Conservation (phyloP, 1,140 invertebrate species). For the Cherax quadricarinatus region DNA sequence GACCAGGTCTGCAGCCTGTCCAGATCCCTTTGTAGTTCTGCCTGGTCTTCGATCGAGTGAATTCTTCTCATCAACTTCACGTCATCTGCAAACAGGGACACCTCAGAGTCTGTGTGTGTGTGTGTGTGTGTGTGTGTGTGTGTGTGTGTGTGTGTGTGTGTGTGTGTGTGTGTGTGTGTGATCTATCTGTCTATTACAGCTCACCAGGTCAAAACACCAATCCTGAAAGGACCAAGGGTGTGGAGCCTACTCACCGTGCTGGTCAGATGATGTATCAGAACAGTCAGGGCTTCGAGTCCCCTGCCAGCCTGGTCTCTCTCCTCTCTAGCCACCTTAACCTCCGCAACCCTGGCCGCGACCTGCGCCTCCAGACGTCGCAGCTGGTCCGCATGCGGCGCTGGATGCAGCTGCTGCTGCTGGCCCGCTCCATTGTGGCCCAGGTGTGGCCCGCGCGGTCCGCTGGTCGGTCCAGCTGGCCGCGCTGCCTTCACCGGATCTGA, state of each 20-base stretch:
- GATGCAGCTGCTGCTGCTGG: slow-evolving; percentile 50
- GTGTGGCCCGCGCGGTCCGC: slow-evolving; percentile 26
- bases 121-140: no score
- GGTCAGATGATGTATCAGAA: slow-evolving; percentile 47
- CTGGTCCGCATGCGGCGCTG: slow-evolving; percentile 26
- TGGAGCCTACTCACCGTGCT: slow-evolving; percentile 25
- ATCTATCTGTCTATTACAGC: no score
- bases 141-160: no score
- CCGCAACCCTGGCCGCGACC: slow-evolving; percentile 47
- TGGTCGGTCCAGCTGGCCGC: slow-evolving; percentile 34
- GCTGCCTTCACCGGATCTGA: slow-evolving; percentile 61
- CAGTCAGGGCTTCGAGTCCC: slow-evolving; percentile 39
- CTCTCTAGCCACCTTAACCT: slow-evolving; percentile 32
- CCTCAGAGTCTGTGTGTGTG: no score
- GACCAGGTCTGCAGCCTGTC: no score
- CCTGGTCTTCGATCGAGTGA: no score
- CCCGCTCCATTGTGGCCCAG: slow-evolving; percentile 28
- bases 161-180: no score
- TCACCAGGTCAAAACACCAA: no score
- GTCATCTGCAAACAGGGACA: no score
- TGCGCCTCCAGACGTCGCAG: slow-evolving; percentile 49
- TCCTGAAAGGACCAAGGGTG: no score
- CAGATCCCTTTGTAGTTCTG: no score
- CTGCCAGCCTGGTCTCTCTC: slow-evolving; percentile 33
- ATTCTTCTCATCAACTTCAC: no score